phyloP scores from a whole-genome alignment of 2,113 vertebrate species.

The Fulica atra region DNA sequence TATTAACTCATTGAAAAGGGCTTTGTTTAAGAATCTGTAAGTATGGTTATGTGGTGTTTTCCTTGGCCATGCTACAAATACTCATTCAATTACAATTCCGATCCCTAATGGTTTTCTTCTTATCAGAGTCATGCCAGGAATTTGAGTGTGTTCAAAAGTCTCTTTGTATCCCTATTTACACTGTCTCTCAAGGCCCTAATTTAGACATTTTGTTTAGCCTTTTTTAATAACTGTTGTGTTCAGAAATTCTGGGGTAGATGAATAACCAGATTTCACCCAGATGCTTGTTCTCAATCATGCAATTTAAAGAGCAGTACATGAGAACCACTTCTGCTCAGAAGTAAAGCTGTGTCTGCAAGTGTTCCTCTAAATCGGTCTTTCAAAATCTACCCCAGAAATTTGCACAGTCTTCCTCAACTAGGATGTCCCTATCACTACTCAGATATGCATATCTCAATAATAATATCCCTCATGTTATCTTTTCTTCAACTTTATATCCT shows the following conservation, averaged over 20 bases:
- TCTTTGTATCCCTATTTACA: conserved; percentile 17
- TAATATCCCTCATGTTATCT: neutral
- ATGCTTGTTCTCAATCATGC: neutral
- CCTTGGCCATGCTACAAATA: neutral
- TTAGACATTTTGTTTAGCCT: conserved; percentile 3
- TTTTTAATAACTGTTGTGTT: neutral
- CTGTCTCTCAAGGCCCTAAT: neutral
- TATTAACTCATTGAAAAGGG: neutral
- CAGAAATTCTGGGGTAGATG: neutral
- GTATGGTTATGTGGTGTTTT: neutral
- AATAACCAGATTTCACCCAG: conserved; percentile 16
- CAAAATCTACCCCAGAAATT: neutral
- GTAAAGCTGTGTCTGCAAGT: neutral
- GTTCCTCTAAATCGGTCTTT: neutral
- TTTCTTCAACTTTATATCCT: neutral
- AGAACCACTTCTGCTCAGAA: neutral
- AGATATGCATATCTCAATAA: neutral
- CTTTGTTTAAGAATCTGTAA: neutral
- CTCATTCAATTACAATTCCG: neutral
- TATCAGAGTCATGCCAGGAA: conserved; percentile 33
- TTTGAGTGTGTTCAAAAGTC: conserved; percentile 8
- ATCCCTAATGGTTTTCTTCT: neutral
- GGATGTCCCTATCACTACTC: neutral
- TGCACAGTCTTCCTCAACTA: neutral
- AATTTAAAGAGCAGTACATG: neutral